Evolutionary conservation across 53 echinoderm and acorn worm species (phyloP).

Genomic region (Holothuria scabra): DNA sequence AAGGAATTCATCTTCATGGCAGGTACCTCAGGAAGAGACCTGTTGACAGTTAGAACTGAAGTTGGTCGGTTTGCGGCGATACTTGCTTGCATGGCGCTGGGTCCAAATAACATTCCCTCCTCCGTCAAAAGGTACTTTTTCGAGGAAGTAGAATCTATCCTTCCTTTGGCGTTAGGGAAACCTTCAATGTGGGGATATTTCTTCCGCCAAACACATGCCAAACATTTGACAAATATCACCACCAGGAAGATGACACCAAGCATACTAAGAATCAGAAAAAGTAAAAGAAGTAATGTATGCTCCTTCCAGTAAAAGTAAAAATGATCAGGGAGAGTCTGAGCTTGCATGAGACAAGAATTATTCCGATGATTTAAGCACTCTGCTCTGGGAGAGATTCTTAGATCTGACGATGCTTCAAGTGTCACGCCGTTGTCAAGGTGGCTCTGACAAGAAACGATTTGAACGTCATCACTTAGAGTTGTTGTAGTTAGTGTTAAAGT

Average conservation of each 20-base stretch:
- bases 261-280: conserved; percentile 10
- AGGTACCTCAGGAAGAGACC: conserved; percentile 34
- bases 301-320: conserved; percentile 10
- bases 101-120: conserved; percentile 31
- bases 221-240: conserved; percentile 8
- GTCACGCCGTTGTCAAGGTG: conserved; percentile 33
- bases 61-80: conserved; percentile 21
- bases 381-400: background rate
- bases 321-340: background rate
- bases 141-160: conserved; percentile 26
- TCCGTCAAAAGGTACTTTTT: conserved; percentile 20
- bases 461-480: conserved; percentile 15
- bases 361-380: background rate
- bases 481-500: background rate
- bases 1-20: conserved; percentile 9
- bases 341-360: background rate
- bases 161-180: conserved; percentile 8
- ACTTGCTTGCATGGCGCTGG: conserved; percentile 36
- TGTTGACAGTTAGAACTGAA: conserved; percentile 10
- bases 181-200: conserved; percentile 4
- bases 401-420: conserved; percentile 24
- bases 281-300: background rate
- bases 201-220: conserved; percentile 15
- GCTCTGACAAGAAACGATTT: conserved; percentile 30
- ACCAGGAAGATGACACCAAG: conserved; percentile 18